A percentile compares a stretch with the other conserved stretches of the same genome.
phyloP scores from a whole-genome alignment of 1,140 invertebrate species.

The Uloborus diversus region DNA sequence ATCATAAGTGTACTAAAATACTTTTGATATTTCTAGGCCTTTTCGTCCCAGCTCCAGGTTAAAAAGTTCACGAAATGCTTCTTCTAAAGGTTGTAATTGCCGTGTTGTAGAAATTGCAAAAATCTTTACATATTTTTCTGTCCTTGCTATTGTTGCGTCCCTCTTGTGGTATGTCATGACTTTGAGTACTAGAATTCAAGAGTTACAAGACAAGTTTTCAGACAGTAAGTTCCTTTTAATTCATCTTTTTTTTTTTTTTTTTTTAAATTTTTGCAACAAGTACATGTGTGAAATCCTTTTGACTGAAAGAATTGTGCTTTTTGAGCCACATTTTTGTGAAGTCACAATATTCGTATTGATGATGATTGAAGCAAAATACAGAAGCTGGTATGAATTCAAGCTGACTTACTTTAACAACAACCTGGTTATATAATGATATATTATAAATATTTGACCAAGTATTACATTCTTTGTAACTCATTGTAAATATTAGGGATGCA shows the following conservation, averaged over 20 bases:
- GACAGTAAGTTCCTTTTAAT: constrained; percentile 30
- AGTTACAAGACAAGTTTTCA: constrained; percentile 45
- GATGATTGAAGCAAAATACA: too few species aligned
- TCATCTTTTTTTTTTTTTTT: too few species aligned
- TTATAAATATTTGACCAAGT: too few species aligned
- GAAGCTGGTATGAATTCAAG: too few species aligned
- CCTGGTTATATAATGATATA: too few species aligned
- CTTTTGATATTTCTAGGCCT: constrained; percentile 12
- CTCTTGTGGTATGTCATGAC: constrained; percentile 53
- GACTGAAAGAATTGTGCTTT: constrained; percentile 1
- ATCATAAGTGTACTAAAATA: too few species aligned
- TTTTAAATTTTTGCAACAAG: too few species aligned
- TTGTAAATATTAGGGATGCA: too few species aligned
- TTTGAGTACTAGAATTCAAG: constrained; percentile 42
- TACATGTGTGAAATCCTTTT: background rate
- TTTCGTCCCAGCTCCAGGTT: constrained; percentile 29
- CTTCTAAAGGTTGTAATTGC: constrained; percentile 32
- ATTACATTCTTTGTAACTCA: too few species aligned
- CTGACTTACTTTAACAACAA: too few species aligned
- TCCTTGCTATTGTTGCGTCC: constrained; percentile 35
- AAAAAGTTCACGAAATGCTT: constrained; percentile 18
- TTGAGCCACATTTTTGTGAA: too few species aligned
- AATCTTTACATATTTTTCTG: constrained; percentile 34
- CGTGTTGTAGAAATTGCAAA: constrained; percentile 13
- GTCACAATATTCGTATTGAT: too few species aligned